Conservation (phyloP, 2,797 vertebrate genomes). For the Bradypus variegatus region DNA sequence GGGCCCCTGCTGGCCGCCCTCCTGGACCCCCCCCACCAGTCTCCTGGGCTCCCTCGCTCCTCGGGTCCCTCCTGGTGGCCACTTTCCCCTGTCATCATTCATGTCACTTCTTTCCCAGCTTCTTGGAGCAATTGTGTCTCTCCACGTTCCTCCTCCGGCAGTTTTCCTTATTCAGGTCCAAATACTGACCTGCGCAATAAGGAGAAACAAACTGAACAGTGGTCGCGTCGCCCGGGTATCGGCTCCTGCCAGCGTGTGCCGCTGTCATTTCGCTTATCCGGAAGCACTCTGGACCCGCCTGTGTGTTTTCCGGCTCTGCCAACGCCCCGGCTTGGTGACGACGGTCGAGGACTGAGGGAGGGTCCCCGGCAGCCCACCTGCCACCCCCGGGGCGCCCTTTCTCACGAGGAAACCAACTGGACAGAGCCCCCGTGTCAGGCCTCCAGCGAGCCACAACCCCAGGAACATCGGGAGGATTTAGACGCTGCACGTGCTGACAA, state of each 20-base stretch:
- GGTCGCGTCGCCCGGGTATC: neutral
- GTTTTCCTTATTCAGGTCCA: constrained; percentile 36
- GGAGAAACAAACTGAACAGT: constrained; percentile 14
- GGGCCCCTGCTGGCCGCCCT: neutral
- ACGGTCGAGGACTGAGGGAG: neutral
- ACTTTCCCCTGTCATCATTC: neutral
- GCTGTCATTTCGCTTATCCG: neutral
- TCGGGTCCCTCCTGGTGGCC: neutral
- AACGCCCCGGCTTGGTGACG: neutral
- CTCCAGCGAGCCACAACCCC: neutral
- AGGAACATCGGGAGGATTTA: constrained; percentile 26
- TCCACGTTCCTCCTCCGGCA: neutral
- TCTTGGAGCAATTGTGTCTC: neutral
- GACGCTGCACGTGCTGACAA: constrained; percentile 7
- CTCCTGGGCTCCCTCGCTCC: neutral
- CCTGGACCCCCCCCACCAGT: neutral
- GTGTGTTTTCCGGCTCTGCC: neutral
- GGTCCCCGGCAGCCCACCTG: neutral
- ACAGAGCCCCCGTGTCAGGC: neutral
- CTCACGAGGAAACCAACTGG: constrained; percentile 37
- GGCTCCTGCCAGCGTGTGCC: neutral
- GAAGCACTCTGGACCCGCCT: neutral
- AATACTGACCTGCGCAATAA: neutral
- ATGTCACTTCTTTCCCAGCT: neutral
- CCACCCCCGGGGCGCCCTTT: neutral